A percentile compares a stretch with the other conserved stretches of the same genome.
Evolutionary conservation across 2,113 vertebrate species (phyloP).

Genomic region (Conger conger): DNA sequence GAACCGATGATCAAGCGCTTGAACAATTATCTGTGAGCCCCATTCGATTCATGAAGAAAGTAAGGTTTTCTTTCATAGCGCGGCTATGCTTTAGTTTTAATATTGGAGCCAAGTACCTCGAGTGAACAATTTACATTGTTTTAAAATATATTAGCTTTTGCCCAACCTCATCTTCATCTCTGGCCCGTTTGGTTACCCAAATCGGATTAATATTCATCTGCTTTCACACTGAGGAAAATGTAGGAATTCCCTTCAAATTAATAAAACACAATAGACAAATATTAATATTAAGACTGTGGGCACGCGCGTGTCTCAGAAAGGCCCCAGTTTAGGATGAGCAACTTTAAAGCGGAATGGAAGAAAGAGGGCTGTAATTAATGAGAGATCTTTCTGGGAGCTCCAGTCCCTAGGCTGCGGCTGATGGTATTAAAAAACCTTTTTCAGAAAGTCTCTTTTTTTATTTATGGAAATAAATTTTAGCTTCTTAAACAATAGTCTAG

Average conservation of each 20-base stretch:
- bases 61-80: not conserved
- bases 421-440: slow-evolving; percentile 58
- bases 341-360: slow-evolving; percentile 52
- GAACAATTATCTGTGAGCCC: slow-evolving; percentile 64
- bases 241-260: not conserved
- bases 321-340: slow-evolving; percentile 62
- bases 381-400: slow-evolving; percentile 49
- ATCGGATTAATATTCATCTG: not conserved
- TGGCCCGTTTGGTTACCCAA: not conserved
- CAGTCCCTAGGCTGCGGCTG: slow-evolving; percentile 49
- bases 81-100: not conserved
- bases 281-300: not conserved
- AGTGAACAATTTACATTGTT: not conserved
- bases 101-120: not conserved
- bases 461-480: slow-evolving; percentile 65
- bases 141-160: not conserved
- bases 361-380: slow-evolving; percentile 61
- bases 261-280: slow-evolving; percentile 2
- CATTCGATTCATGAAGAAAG: not conserved
- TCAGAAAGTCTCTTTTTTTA: slow-evolving; percentile 51
- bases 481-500: slow-evolving; percentile 64
- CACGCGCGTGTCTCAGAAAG: slow-evolving; percentile 23
- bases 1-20: slow-evolving; percentile 68
- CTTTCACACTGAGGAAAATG: not conserved
- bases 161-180: not conserved